Conservation (phyloP, 2,888 invertebrate genomes). For the Drosophila nr. perissopoda region DNA sequence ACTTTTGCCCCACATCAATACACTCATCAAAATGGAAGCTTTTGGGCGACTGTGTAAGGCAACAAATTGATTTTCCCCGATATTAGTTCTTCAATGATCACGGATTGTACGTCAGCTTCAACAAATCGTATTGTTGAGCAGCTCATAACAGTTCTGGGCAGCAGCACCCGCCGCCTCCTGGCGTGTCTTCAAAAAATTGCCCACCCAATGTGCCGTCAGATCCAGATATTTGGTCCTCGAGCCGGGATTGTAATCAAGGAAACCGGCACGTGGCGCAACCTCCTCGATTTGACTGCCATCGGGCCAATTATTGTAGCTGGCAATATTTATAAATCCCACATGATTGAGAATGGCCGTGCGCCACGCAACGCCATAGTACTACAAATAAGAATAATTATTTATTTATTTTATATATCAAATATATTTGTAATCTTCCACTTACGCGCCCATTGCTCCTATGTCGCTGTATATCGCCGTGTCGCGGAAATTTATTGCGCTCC, state of each 20-base stretch:
- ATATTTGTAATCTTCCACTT: constrained; percentile 30
- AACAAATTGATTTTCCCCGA: constrained; percentile 48
- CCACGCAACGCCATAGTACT: constrained; percentile 89
- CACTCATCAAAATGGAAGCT: constrained; percentile 25
- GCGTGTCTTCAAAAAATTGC: constrained; percentile 85
- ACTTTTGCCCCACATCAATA: not conserved
- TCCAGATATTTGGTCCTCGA: constrained; percentile 88
- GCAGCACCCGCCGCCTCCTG: constrained; percentile 74
- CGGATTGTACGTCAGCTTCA: constrained; percentile 55
- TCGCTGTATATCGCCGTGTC: constrained; percentile 83
- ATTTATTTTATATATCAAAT: not conserved
- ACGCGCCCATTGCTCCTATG: constrained; percentile 84
- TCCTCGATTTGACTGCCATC: constrained; percentile 91
- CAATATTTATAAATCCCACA: constrained; percentile 87
- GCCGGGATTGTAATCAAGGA: constrained; percentile 87
- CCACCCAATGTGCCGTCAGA: constrained; percentile 87
- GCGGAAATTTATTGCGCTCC: constrained; percentile 86
- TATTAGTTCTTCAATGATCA: constrained; percentile 43
- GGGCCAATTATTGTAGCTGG: constrained; percentile 91
- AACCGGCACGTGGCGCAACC: constrained; percentile 84
- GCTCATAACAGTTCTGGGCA: constrained; percentile 82
- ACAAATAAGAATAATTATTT: constrained; percentile 9
- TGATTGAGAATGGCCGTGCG: constrained; percentile 87
- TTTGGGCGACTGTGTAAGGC: constrained; percentile 26
- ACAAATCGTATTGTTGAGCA: constrained; percentile 85